Conservation (phyloP, 1,140 invertebrate species). For the Drosophila ogumai region DNA sequence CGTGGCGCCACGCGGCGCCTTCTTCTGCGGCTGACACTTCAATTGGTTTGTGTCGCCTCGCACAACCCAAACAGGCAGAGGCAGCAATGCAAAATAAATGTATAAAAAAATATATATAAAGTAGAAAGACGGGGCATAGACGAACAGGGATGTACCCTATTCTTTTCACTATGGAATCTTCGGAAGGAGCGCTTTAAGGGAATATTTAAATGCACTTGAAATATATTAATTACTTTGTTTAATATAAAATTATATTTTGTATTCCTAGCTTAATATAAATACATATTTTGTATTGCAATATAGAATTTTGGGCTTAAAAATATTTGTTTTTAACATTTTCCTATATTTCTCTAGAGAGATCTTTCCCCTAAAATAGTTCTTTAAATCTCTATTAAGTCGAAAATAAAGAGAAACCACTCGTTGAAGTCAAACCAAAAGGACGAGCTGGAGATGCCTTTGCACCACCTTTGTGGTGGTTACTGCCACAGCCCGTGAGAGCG, state of each 20-base stretch:
- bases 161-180: no score
- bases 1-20: constrained; percentile 75
- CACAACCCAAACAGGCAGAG: constrained; percentile 30
- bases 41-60: constrained; percentile 74
- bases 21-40: constrained; percentile 74
- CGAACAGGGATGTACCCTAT: neutral
- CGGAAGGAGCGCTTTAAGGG: no score
- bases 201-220: no score
- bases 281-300: no score
- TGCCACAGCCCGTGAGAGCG: neutral
- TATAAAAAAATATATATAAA: constrained; percentile 10
- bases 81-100: constrained; percentile 33
- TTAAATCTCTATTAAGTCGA: no score
- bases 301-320: no score
- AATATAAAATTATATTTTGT: no score
- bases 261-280: no score
- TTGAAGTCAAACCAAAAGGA: neutral
- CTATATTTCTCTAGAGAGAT: no score
- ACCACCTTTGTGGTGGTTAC: constrained; percentile 3
- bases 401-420: neutral
- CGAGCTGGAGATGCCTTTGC: neutral
- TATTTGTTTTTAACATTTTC: no score
- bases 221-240: no score
- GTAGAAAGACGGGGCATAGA: neutral
- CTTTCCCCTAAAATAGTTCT: no score